Evolutionary conservation across 37 sponge, comb jelly and placozoan species (phyloP).

Genomic region (Beroe forskalii): DNA sequence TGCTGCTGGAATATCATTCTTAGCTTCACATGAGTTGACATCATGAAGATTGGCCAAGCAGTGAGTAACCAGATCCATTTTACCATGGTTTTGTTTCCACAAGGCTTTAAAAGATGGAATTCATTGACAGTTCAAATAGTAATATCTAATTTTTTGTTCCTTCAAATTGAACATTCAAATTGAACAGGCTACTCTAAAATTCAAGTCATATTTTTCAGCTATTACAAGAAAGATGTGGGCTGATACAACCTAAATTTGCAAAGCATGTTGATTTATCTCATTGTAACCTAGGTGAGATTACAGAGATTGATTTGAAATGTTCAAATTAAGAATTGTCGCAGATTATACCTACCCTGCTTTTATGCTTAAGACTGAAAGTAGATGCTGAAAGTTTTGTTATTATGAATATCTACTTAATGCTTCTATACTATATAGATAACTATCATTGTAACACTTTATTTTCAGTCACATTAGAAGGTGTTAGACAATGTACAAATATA

Average conservation of each 20-base stretch:
- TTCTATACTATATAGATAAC: too few species aligned
- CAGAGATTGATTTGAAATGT: too few species aligned
- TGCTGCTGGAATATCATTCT: too few species aligned
- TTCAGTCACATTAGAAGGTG: conserved; percentile 60
- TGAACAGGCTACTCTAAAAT: not conserved
- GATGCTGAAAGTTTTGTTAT: too few species aligned
- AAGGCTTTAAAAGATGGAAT: not conserved
- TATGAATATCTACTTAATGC: too few species aligned
- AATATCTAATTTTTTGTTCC: too few species aligned
- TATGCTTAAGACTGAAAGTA: too few species aligned
- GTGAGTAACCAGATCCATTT: not conserved
- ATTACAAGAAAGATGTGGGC: conserved; percentile 48
- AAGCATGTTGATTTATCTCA: conserved; percentile 51
- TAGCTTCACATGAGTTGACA: not conserved
- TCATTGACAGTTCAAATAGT: not conserved
- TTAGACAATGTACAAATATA: conserved; percentile 29
- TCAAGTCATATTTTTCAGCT: not conserved
- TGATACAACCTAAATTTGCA: conserved; percentile 55
- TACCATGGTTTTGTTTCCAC: not conserved
- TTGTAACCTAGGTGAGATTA: conserved; percentile 33
- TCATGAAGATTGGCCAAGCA: conserved; percentile 22
- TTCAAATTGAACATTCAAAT: not conserved
- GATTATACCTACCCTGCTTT: too few species aligned
- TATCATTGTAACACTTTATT: not conserved
- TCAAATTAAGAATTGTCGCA: too few species aligned